Percentiles rank a stretch among this genome's conserved stretches.
These are phyloP conservation scores for Osmerus mordax DNA, from an alignment of 2,113 vertebrate genomes.

Conservation along the genomic window DNA sequence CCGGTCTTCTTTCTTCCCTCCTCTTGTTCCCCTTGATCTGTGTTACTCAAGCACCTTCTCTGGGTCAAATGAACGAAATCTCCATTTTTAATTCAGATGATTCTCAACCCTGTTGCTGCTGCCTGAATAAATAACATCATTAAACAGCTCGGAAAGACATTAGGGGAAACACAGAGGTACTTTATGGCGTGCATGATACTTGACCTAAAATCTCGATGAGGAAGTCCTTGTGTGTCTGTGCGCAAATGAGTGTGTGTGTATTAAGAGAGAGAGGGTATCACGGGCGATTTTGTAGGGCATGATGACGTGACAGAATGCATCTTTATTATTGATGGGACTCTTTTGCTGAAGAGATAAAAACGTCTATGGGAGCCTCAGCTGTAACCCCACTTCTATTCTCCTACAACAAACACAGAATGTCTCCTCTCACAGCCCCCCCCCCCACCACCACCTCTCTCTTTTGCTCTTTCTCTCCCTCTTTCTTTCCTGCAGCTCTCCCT, in stretches of 20 bases:
- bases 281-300: background rate
- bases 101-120: conserved; percentile 23
- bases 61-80: conserved; percentile 35
- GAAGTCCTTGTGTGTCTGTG: background rate
- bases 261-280: background rate
- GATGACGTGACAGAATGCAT: background rate
- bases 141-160: conserved; percentile 48
- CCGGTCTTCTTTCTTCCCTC: conserved; percentile 42
- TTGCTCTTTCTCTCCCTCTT: background rate
- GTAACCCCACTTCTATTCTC: background rate
- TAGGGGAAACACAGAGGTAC: conserved; percentile 26
- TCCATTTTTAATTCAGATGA: conserved; percentile 21
- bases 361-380: too few species aligned
- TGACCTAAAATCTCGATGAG: conserved; percentile 46
- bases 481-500: background rate
- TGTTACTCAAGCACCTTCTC: conserved; percentile 46
- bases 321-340: background rate
- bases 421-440: too few species aligned
- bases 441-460: background rate
- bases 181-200: conserved; percentile 42
- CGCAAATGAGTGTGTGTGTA: background rate
- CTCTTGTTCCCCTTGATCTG: conserved; percentile 26
- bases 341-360: too few species aligned
- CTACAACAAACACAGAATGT: background rate
- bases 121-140: conserved; percentile 38